Conservation (phyloP, 1,140 invertebrate genomes). For the Calycopis cecrops region DNA sequence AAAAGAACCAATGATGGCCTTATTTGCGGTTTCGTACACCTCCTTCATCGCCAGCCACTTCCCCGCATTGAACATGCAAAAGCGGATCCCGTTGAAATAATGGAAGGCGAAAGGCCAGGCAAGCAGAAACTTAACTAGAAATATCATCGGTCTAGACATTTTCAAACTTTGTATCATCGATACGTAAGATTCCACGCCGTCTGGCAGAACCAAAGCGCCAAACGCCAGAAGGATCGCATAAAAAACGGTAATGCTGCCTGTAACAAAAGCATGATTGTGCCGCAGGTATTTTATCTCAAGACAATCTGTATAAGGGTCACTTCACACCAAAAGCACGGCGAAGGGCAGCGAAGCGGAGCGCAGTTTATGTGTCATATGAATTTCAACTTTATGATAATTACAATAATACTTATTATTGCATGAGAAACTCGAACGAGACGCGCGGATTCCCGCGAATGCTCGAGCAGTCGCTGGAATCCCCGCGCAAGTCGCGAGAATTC, state of each 20-base stretch:
- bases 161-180: slow-evolving; percentile 55
- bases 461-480: too few relatives aligned
- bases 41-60: slow-evolving; percentile 38
- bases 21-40: slow-evolving; percentile 34
- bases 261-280: slow-evolving; percentile 7
- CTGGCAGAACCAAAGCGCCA: slow-evolving; percentile 44
- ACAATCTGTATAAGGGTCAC: too few relatives aligned
- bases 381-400: too few relatives aligned
- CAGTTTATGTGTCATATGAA: too few relatives aligned
- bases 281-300: too few relatives aligned
- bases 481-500: too few relatives aligned
- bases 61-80: slow-evolving; percentile 38
- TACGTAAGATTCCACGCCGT: slow-evolving; percentile 50
- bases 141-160: slow-evolving; percentile 28
- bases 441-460: too few relatives aligned
- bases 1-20: slow-evolving; percentile 28
- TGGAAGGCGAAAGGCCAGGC: slow-evolving; percentile 46
- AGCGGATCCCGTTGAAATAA: slow-evolving; percentile 49
- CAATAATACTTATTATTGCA: too few relatives aligned
- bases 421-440: too few relatives aligned
- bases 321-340: too few relatives aligned
- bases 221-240: slow-evolving; percentile 37
- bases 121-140: slow-evolving; percentile 39
- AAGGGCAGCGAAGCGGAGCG: too few relatives aligned
- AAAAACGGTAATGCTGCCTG: slow-evolving; percentile 37